These are phyloP conservation scores for Tribolium madens DNA, from an alignment of 1,140 invertebrate genomes.

Conservation along the genomic window DNA sequence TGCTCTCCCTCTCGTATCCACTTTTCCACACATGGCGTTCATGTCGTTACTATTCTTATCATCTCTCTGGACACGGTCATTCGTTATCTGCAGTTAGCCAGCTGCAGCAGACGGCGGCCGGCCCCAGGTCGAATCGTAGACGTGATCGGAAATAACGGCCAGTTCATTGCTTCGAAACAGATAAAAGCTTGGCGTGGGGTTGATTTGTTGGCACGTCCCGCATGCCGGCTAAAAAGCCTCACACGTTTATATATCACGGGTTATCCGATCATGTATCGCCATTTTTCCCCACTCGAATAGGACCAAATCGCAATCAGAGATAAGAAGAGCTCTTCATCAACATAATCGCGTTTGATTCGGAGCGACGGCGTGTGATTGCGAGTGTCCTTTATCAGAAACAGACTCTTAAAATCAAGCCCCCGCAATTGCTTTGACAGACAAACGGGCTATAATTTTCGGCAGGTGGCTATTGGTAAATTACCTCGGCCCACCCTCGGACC, in stretches of 20 bases:
- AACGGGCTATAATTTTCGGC: slow-evolving; percentile 8
- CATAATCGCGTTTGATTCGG: not conserved
- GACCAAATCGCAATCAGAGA: slow-evolving; percentile 4
- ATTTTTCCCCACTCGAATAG: not conserved
- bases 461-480: slow-evolving; percentile 11
- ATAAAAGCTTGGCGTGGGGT: slow-evolving; percentile 20
- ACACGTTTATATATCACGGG: slow-evolving; percentile 10
- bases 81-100: slow-evolving; percentile 30
- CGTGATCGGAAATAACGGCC: slow-evolving; percentile 31
- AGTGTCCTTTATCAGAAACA: not conserved
- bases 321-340: not conserved
- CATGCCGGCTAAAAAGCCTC: not conserved
- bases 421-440: too few relatives aligned
- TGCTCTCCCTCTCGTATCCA: not conserved
- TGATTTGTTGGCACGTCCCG: slow-evolving; percentile 37
- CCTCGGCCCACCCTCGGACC: not conserved
- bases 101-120: slow-evolving; percentile 21
- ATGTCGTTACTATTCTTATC: slow-evolving; percentile 26
- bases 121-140: slow-evolving; percentile 12
- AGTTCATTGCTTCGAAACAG: slow-evolving; percentile 36
- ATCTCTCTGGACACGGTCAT: slow-evolving; percentile 18
- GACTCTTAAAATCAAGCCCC: not conserved
- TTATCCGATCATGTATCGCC: slow-evolving; percentile 1
- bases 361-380: not conserved
- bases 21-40: not conserved